Evolutionary conservation across 1,140 invertebrate species (phyloP).

Genomic region (Ostrea edulis): DNA sequence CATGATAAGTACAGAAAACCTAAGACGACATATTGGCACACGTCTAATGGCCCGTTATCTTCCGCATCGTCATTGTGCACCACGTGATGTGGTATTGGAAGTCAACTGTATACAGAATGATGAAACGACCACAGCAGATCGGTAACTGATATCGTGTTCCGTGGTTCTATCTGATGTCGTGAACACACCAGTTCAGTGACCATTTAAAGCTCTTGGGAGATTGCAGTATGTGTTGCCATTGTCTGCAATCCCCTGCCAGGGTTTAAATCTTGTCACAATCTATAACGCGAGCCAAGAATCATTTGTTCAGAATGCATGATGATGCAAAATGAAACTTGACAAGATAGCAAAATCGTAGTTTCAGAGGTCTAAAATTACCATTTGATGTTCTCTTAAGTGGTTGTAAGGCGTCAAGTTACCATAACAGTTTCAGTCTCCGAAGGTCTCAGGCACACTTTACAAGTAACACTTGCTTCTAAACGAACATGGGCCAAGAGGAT

Average conservation of each 20-base stretch:
- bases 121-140: slow-evolving; percentile 6
- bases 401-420: background rate
- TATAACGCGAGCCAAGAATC: slow-evolving; percentile 5
- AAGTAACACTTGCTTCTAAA: background rate
- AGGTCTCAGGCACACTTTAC: background rate
- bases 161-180: background rate
- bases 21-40: background rate
- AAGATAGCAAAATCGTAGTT: background rate
- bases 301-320: slow-evolving; percentile 7
- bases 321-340: background rate
- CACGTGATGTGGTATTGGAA: slow-evolving; percentile 17
- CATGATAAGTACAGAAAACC: background rate
- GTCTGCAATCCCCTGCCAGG: background rate
- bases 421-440: background rate
- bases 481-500: slow-evolving; percentile 16
- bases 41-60: background rate
- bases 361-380: background rate
- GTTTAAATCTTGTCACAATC: slow-evolving; percentile 28
- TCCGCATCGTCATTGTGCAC: background rate
- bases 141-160: slow-evolving; percentile 24
- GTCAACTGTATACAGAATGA: background rate
- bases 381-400: background rate
- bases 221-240: background rate
- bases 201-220: background rate
- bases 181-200: background rate